phyloP scores from a whole-genome alignment of 2,888 invertebrate species.

The Synergus laeviventris region DNA sequence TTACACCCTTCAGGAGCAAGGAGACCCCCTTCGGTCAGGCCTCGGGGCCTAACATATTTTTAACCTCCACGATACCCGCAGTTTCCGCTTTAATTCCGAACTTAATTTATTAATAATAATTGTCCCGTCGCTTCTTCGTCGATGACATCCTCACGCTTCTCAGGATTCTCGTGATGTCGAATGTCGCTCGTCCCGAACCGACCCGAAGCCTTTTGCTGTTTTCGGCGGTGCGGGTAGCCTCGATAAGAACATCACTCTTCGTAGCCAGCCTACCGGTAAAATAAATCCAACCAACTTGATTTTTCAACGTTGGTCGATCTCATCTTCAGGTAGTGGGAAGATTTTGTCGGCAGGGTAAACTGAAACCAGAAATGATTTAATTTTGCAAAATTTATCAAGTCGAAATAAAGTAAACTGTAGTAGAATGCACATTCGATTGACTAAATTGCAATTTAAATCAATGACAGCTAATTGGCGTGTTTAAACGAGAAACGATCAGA shows the following conservation, averaged over 20 bases:
- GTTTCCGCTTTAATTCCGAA: background rate
- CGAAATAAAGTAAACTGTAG: background rate
- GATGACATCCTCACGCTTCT: conserved; percentile 24
- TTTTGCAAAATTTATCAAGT: background rate
- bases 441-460: background rate
- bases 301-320: background rate
- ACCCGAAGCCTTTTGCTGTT: conserved; percentile 7
- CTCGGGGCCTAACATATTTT: conserved; percentile 26
- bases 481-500: background rate
- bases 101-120: background rate
- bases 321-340: background rate
- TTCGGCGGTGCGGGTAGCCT: background rate
- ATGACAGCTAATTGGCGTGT: background rate
- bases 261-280: background rate
- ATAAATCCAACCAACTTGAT: background rate
- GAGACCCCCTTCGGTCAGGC: conserved; percentile 37
- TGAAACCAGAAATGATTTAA: background rate
- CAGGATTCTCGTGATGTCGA: conserved; percentile 27
- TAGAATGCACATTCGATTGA: background rate
- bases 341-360: background rate
- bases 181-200: background rate
- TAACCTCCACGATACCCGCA: background rate
- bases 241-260: conserved; percentile 23
- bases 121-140: conserved; percentile 8
- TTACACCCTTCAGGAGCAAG: conserved; percentile 40